Conservation (phyloP, 2,113 vertebrate genomes). For the Nesospiza acunhae region DNA sequence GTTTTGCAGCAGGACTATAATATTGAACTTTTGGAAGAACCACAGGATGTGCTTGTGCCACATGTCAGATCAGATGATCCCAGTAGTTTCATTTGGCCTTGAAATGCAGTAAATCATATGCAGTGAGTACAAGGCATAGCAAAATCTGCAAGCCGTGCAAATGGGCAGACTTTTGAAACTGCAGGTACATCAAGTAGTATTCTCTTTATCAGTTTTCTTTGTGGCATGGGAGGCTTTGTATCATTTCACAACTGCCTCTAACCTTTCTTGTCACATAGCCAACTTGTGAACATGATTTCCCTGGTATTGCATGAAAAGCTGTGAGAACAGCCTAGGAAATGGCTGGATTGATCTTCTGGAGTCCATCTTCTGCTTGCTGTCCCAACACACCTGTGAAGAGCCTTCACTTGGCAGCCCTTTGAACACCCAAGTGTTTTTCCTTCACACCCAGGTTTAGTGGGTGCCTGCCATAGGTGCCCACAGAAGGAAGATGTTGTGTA, state of each 20-base stretch:
- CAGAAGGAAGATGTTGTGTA: background rate
- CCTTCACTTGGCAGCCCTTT: background rate
- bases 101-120: background rate
- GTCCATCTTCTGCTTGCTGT: background rate
- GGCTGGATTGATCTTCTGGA: background rate
- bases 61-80: background rate
- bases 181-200: background rate
- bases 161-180: background rate
- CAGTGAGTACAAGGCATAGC: background rate
- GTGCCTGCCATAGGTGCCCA: background rate
- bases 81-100: background rate
- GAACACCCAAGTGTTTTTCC: background rate
- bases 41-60: background rate
- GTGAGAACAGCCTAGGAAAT: background rate
- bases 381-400: rapidly evolving
- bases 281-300: background rate
- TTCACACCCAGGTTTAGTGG: background rate
- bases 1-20: background rate
- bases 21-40: background rate
- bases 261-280: background rate
- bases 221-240: background rate
- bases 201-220: background rate
- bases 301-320: background rate
- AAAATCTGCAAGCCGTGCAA: background rate
- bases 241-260: background rate